Evolutionary conservation across 2,797 vertebrate species (phyloP), one percentile per base, ranked within the genome.

Genomic region (Diceros bicornis): DNA sequence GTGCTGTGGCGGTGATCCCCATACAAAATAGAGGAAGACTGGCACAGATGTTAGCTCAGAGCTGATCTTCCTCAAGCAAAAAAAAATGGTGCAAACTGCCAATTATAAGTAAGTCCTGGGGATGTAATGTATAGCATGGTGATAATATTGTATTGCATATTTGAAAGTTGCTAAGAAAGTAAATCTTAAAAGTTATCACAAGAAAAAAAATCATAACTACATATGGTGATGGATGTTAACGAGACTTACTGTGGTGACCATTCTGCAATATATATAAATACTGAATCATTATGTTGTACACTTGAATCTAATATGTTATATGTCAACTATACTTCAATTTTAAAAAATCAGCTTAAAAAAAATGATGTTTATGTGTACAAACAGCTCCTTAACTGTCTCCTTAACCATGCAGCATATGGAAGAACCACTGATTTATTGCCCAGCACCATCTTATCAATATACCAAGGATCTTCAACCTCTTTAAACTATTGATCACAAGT

Each of bases 341-440:
- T 47, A 4, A 27, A 87, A 85, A 77, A 37, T 16, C 10, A 77
- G 37, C 50, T 69, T 68, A 57, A 68, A 23, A 41, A 57, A 68
- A 29, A 91, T 91, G 44, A 92, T 91, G 41, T 75, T 92, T 94
- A 64, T 91, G 21, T 66, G 92, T 37, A 62, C 91, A 95, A 95
- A 87, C 47, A 93, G n/a, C 23, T 91, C n/a, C 32, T 57, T 89
- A 94, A 82, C 41, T 87, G 21, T 96, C 32, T 71, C 83, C 57
- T 52, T 78, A 55, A 93, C 78, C 62, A 34, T 16, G 27, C 7
- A 94, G 52, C 47, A 5, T 27, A 5, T 27, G 52, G n/a, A 91
- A 78, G 20, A 94, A 84, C 5, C 55, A 84, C 12, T 57, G 74
- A 86, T 34, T 77, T 78, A 82, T 32, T 34, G 14, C 37, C 52